A percentile compares a stretch with the other conserved stretches of the same genome.
phyloP scores from a whole-genome alignment of 2,888 invertebrate genomes.

The Tribolium freemani region DNA sequence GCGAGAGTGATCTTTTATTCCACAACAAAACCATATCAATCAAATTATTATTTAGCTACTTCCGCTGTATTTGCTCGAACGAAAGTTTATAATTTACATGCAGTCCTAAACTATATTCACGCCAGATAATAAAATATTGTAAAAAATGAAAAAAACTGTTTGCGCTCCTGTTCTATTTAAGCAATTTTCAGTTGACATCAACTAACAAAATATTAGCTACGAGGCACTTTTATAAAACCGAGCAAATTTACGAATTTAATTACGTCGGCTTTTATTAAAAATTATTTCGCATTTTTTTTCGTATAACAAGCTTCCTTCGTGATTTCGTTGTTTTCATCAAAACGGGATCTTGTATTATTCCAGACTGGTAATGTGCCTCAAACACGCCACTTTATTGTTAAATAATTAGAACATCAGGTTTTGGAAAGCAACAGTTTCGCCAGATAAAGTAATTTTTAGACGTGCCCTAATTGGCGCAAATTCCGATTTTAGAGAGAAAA shows the following conservation, averaged over 20 bases:
- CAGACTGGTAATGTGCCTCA: conserved; percentile 8
- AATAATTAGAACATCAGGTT: conserved; percentile 24
- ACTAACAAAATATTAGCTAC: conserved; percentile 7
- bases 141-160: conserved; percentile 1
- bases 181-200: conserved; percentile 18
- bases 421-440: conserved; percentile 17
- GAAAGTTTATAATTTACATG: conserved; percentile 3
- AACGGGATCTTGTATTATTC: conserved; percentile 7
- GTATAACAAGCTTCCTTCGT: conserved; percentile 8
- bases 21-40: conserved; percentile 3
- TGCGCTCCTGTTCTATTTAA: conserved; percentile 16
- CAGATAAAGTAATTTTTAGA: neutral
- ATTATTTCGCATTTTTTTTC: conserved; percentile 7
- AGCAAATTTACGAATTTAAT: conserved; percentile 14
- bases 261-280: conserved; percentile 19
- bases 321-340: conserved; percentile 13
- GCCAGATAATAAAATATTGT: neutral
- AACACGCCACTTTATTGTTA: conserved; percentile 26
- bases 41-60: conserved; percentile 2
- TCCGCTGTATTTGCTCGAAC: neutral
- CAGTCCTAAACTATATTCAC: neutral
- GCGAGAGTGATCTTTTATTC: neutral
- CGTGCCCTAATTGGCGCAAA: neutral
- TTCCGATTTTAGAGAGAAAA: neutral
- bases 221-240: conserved; percentile 10